These are phyloP conservation scores for Laterallus jamaicensis DNA, from an alignment of 2,113 vertebrate genomes.

Conservation along the genomic window DNA sequence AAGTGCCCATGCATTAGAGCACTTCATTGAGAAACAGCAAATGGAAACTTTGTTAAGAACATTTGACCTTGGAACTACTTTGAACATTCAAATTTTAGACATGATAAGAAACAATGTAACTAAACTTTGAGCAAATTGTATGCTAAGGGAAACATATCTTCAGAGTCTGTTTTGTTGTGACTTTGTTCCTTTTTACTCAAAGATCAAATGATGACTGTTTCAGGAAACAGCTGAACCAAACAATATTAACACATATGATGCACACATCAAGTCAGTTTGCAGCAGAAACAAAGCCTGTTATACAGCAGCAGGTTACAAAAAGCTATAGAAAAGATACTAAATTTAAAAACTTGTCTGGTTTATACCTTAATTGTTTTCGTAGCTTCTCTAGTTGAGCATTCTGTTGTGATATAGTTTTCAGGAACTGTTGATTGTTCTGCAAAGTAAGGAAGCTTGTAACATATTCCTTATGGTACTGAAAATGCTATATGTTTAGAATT, in stretches of 20 bases:
- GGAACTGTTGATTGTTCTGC: slow-evolving; percentile 88
- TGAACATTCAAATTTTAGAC: background rate
- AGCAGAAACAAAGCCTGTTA: background rate
- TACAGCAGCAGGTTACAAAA: background rate
- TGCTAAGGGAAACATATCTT: background rate
- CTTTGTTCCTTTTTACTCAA: background rate
- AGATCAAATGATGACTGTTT: background rate
- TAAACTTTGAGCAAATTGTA: background rate
- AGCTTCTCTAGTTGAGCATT: slow-evolving; percentile 82
- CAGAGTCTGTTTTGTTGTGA: background rate
- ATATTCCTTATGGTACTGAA: background rate
- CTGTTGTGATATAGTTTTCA: slow-evolving; percentile 86
- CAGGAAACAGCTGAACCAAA: background rate
- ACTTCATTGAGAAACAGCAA: background rate
- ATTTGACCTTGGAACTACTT: background rate
- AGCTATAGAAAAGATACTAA: background rate
- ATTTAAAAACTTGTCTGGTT: background rate
- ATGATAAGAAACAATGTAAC: background rate
- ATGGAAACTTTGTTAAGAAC: background rate
- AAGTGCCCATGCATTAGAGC: background rate
- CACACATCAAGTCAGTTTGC: background rate
- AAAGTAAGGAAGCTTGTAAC: background rate
- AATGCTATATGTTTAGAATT: background rate
- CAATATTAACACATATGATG: background rate
- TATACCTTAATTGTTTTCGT: slow-evolving; percentile 86